Percentiles rank a stretch among this genome's conserved stretches.
phyloP scores from a whole-genome alignment of 37 sponge, comb jelly and placozoan species.

The Diacarnus erythraeanus region DNA sequence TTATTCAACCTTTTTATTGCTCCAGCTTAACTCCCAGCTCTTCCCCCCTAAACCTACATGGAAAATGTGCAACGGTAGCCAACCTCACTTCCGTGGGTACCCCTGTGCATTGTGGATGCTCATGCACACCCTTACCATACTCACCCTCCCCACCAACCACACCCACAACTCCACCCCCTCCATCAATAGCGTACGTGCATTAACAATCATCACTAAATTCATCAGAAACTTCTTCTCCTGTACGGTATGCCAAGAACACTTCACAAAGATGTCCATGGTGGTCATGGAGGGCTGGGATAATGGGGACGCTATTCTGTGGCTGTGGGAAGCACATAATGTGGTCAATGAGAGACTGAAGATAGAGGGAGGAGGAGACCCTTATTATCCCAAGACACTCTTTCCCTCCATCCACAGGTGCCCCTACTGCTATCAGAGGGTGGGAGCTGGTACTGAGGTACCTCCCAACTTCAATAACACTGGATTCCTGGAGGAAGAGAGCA shows the following conservation, averaged over 20 bases:
- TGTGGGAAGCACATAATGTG: constrained; percentile 92
- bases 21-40: constrained; percentile 39
- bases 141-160: constrained; percentile 42
- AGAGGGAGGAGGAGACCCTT: constrained; percentile 71
- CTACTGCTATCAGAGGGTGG: constrained; percentile 46
- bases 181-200: constrained; percentile 45
- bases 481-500: constrained; percentile 19
- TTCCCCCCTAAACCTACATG: constrained; percentile 66
- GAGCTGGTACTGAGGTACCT: neutral
- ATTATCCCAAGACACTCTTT: constrained; percentile 84
- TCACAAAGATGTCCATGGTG: constrained; percentile 60
- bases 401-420: constrained; percentile 77
- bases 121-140: constrained; percentile 78
- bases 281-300: constrained; percentile 18
- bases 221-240: constrained; percentile 91
- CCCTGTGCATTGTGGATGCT: constrained; percentile 95
- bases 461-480: constrained; percentile 28
- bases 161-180: neutral
- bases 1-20: too few relatives aligned
- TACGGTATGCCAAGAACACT: constrained; percentile 80
- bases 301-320: constrained; percentile 89
- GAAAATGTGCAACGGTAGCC: constrained; percentile 79
- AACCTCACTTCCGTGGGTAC: constrained; percentile 81
- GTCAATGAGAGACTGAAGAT: constrained; percentile 70
- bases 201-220: constrained; percentile 49